phyloP scores from a whole-genome alignment of 2,888 invertebrate genomes.

The Gymnosoma rotundatum region DNA sequence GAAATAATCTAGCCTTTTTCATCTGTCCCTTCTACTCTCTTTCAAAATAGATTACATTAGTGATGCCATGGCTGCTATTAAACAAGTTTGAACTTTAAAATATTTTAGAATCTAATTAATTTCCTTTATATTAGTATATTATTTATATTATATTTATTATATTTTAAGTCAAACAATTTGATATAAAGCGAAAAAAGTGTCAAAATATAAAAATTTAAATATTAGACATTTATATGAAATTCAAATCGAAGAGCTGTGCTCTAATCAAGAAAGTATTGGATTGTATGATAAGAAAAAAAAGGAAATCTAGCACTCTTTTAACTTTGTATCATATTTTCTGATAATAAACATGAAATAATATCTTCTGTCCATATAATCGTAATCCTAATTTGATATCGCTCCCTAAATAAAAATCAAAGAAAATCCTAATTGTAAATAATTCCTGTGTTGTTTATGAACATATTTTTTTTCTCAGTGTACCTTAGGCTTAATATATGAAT shows the following conservation, averaged over 20 bases:
- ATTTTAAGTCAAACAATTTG: background rate
- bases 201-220: background rate
- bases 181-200: background rate
- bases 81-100: too few species aligned
- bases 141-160: too few species aligned
- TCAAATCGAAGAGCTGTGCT: slow-evolving; percentile 47
- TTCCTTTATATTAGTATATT: too few species aligned
- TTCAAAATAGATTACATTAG: too few species aligned
- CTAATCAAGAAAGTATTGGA: background rate
- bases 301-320: background rate
- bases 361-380: slow-evolving; percentile 21
- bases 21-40: too few species aligned
- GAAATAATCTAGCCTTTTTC: too few species aligned
- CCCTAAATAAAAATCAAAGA: slow-evolving; percentile 19
- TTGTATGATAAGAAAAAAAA: background rate
- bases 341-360: background rate
- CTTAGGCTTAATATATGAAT: slow-evolving; percentile 77
- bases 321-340: background rate
- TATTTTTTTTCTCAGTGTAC: slow-evolving; percentile 74
- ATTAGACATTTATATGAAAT: background rate
- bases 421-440: slow-evolving; percentile 39
- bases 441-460: slow-evolving; percentile 14
- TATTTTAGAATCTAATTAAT: too few species aligned
- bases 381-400: background rate
- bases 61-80: too few species aligned